Base-by-base conservation (phyloP, 1,140 invertebrate species). In the Bradysia coprophila region DNA sequence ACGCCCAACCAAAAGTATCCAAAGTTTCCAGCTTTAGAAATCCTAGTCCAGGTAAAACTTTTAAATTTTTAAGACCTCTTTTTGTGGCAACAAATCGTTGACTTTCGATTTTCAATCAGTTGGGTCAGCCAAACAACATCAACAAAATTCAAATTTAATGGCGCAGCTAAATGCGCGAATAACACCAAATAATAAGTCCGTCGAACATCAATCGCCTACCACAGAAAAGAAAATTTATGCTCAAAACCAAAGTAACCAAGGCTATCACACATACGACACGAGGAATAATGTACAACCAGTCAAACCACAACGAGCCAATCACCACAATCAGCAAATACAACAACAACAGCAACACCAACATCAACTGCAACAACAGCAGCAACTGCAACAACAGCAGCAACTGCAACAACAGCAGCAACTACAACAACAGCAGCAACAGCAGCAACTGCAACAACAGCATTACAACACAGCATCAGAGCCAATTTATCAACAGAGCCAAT, bases 311-410 rank as follows among this genome's bases (percentile, higher is more conserved):
- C n/a, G n/a, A n/a, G n/a, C 40, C 18, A 38, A 38, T 21, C 37
- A 38, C 21, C 52, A 45, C 41, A 49, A 23, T 38, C 32, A 43
- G 9, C 20, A 33, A 21, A 19, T 16, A 15, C 33, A 43, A n/a
- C 50, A 49, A 38, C 55, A 48, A 42, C 51, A 45, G 18, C 43
- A 41, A 42, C 44, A 36, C 33, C n/a, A 36, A 13, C 52, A 45
- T 38, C 51, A 31, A 37, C 38, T 40, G 13, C 51, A 49, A 34
- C 45, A 38, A 38, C 48, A 45, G 31, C 40, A 32, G 5, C 28
- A 41, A 13, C 28, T 19, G n/a, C 40, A 41, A 3, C 40, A 41
- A 28, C 40, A 41, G 18, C 40, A 22, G 40, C 44, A 38, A 28
- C 43, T 31, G 4, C 41, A 37, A 11, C 32, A 40, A 6, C 21